Percentiles rank a stretch among this genome's conserved stretches.
These are phyloP conservation scores for Nasonovia ribisnigri DNA, from an alignment of 2,888 invertebrate genomes.

Conservation along the genomic window DNA sequence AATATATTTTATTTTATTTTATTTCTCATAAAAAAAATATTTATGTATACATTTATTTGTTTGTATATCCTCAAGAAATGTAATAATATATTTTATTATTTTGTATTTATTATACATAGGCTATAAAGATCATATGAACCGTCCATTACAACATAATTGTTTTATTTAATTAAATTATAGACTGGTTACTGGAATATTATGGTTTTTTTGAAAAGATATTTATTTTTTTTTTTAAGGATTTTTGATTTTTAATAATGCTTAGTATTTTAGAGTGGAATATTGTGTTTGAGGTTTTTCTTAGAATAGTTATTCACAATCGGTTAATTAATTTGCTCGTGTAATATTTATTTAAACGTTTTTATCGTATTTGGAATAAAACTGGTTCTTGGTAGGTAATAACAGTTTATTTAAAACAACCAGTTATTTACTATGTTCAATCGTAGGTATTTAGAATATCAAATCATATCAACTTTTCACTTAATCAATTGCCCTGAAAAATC, in stretches of 20 bases:
- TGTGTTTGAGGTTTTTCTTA: not conserved
- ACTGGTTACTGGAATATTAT: not conserved
- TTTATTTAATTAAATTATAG: not conserved
- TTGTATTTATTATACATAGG: not conserved
- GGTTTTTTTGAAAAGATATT: conserved; percentile 12
- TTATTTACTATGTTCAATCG: not conserved
- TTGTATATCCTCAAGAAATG: not conserved
- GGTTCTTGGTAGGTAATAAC: not conserved
- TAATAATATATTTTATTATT: not conserved
- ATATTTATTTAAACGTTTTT: conserved; percentile 36
- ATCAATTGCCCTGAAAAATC: not conserved
- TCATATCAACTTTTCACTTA: not conserved
- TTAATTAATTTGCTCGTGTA: conserved; percentile 19
- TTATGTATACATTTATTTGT: not conserved
- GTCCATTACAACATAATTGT: not conserved
- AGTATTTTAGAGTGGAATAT: conserved; percentile 14
- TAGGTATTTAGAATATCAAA: not conserved
- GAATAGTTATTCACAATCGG: not conserved
- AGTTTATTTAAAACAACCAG: conserved; percentile 28
- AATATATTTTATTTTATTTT: not conserved
- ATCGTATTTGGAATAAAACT: conserved; percentile 31
- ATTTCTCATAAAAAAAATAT: too few species aligned
- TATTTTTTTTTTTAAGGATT: not conserved
- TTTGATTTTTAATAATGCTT: not conserved
- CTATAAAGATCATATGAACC: not conserved